A percentile compares a stretch with the other conserved stretches of the same genome.
These are phyloP conservation scores for Agrypnus murinus DNA, from an alignment of 2,888 invertebrate species.

Conservation along the genomic window DNA sequence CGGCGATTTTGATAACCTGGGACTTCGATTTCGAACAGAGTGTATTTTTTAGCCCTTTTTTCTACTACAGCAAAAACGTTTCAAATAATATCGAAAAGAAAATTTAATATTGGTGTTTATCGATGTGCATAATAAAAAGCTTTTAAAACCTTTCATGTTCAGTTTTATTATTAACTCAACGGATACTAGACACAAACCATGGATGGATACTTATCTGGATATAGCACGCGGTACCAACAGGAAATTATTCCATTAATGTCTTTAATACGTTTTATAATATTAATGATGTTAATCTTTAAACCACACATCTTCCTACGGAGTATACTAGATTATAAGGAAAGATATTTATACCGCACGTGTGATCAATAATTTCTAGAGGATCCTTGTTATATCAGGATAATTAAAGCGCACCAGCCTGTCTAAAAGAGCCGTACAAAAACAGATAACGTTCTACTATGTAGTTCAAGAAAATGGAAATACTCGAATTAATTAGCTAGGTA, in stretches of 20 bases:
- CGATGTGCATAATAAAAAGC: background rate
- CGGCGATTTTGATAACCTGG: background rate
- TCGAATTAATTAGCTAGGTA: no score
- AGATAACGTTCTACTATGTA: background rate
- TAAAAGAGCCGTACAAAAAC: background rate
- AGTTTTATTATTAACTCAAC: background rate
- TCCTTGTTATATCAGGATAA: constrained; percentile 2
- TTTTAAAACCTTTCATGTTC: background rate
- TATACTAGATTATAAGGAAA: no score
- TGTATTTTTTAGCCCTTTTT: background rate
- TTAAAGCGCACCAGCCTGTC: background rate
- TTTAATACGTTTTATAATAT: background rate
- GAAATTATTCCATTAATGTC: constrained; percentile 3
- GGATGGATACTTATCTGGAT: no score
- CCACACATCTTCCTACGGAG: background rate
- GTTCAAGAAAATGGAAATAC: background rate
- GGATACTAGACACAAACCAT: background rate
- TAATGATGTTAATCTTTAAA: background rate
- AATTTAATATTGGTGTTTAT: constrained; percentile 2
- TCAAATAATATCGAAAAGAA: background rate
- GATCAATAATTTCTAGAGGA: constrained; percentile 2
- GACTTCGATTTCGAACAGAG: background rate
- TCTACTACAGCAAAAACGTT: background rate
- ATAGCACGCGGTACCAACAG: no score
- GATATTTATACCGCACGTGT: constrained; percentile 16